Conservation (phyloP, 2,888 invertebrate species). For the Pogonocherus hispidulus region DNA sequence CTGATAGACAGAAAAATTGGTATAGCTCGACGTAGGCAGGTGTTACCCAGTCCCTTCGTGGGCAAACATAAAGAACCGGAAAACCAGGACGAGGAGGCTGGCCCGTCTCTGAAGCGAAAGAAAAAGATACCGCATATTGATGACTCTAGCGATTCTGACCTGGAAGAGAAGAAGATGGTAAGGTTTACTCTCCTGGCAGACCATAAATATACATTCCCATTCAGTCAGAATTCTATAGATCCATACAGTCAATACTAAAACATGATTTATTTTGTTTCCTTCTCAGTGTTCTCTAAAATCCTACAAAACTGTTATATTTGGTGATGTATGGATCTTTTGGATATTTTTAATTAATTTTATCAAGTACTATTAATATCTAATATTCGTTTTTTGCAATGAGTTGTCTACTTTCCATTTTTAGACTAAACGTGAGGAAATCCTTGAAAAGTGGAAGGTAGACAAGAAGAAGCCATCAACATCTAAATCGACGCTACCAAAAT, state of each 20-base stretch:
- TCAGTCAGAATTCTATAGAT: no score
- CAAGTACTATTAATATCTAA: no score
- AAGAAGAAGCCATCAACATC: constrained; percentile 27
- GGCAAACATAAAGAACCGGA: constrained; percentile 70
- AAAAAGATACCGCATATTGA: constrained; percentile 37
- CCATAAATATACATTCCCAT: no score
- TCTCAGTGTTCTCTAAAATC: no score
- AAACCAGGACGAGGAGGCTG: constrained; percentile 72
- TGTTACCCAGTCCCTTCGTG: constrained; percentile 61
- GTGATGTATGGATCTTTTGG: no score
- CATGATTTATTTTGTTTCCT: no score
- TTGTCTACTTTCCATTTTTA: constrained; percentile 12
- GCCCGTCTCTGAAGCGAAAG: constrained; percentile 15
- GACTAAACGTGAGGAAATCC: constrained; percentile 39
- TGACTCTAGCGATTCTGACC: constrained; percentile 43
- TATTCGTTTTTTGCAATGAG: no score
- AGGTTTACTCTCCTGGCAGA: no score
- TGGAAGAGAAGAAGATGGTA: constrained; percentile 37
- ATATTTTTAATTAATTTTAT: no score
- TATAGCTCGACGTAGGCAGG: constrained; percentile 80
- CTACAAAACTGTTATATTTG: no score
- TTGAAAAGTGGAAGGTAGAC: constrained; percentile 41
- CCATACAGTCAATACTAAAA: no score
- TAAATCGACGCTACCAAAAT: constrained; percentile 34
- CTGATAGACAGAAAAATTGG: constrained; percentile 88